Evolutionary conservation across 2,797 vertebrate species (phyloP), one percentile per base, ranked within the genome.

Genomic region (Gallinago nigripennis): DNA sequence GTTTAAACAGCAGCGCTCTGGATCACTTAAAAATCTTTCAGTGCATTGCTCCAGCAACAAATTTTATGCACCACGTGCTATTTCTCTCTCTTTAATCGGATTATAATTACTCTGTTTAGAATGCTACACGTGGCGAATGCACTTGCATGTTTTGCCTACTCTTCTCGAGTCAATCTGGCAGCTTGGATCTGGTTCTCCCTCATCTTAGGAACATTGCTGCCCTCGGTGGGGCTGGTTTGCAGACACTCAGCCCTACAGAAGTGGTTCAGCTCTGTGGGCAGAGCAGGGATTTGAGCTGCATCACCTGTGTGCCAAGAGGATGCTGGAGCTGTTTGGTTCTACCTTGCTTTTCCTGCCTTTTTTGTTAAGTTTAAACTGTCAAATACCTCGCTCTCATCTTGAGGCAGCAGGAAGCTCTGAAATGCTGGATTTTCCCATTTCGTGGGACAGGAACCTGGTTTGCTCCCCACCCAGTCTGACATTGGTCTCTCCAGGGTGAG

Each of bases 391-490:
- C 11, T n/a, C 46, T 11, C 45, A 8, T 51, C 76, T 35, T 56
- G 60, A 56, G 24, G 45, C 27, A 80, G 10, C 5, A 25, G 24
- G 39, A 88, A 90, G n/a, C 19, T 85, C 87, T 17, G 7, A 79
- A 80, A 73, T 51, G 27, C 3, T 58, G 56, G 23, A n/a, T 82
- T 72, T 80, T 27, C 33, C 23, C 8, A 16, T 30, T 43, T 73
- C 0, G 0, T 23, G 28, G 28, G 25, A 25, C 15, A 66, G 51
- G 27, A 87, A 46, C 8, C 11, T 31, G 46, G 7, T 79, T 66
- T 64, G 13, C 15, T 76, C 8, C 17, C 12, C 2, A 11, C 39
- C 3, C 0, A 0, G 18, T 4, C 24, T 0, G 0, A 41, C 13
- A 13, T 27, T 57, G 0, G 0, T 27, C 35, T 70, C 31, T 24